Evolutionary conservation across 2,113 vertebrate species (phyloP).

Genomic region (Labeo catla): DNA sequence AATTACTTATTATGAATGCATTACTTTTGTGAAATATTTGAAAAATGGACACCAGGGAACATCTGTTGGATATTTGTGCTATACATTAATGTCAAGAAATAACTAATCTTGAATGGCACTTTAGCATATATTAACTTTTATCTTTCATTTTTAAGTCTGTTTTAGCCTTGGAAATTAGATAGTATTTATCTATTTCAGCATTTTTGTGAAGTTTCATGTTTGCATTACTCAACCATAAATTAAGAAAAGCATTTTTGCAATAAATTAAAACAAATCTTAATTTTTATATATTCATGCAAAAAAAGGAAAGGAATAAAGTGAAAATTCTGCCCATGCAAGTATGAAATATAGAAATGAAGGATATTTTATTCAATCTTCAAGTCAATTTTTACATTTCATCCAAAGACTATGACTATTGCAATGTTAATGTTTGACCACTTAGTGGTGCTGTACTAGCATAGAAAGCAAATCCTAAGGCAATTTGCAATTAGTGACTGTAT

Average conservation of each 20-base stretch:
- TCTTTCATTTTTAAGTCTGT: not conserved
- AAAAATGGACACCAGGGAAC: too few species aligned
- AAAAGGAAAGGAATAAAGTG: not conserved
- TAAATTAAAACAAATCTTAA: not conserved
- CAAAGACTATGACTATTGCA: not conserved
- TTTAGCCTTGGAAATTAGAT: not conserved
- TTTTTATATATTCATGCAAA: not conserved
- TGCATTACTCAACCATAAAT: not conserved
- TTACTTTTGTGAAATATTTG: too few species aligned
- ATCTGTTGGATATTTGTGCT: too few species aligned
- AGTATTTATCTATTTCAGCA: not conserved
- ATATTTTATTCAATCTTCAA: not conserved
- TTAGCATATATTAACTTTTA: not conserved
- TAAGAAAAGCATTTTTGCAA: not conserved
- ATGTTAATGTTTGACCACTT: conserved; percentile 12
- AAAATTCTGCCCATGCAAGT: not conserved
- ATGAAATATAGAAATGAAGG: not conserved
- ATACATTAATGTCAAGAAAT: too few species aligned
- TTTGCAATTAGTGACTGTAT: not conserved
- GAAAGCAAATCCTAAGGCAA: not conserved
- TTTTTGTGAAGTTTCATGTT: not conserved
- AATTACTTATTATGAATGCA: not conserved
- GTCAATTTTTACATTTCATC: not conserved
- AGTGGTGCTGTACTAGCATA: not conserved
- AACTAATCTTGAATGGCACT: not conserved